Evolutionary conservation across 1,140 invertebrate genomes (phyloP), one percentile per base, ranked within the genome.

Genomic region (Megathymus violae): DNA sequence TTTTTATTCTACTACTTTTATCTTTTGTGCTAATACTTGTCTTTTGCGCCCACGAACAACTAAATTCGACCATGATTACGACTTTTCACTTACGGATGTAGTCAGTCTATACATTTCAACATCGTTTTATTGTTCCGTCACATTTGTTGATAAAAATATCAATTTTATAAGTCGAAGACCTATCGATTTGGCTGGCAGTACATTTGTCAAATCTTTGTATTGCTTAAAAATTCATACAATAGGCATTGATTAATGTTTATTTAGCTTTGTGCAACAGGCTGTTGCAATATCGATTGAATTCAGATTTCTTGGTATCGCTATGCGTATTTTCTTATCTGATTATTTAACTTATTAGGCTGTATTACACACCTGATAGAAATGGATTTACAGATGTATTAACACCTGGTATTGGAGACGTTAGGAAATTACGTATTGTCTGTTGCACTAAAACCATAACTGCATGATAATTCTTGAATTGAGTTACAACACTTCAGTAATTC

Each of bases 91-190:
- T 31, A 31, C 27, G 27, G 9, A 22, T 22, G n/a, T n/a, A n/a
- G n/a, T n/a, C n/a, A n/a, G 19, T 22, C 17, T 46, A 11, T 46
- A n/a, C 43, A 22, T 46, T 46, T 22, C 17, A 19, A 46, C 17
- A 46, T 31, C 15, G 4, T 46, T 46, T 22, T 54, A 76, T 76
- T 72, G 70, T 72, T 46, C 65, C 69, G 69, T 76, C 74, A 69
- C 9, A 43, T 58, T 27, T 10, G 11, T 60, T 47, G 64, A 67
- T 64, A 74, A 62, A 59, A 41, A 63, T 67, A 69, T 69, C 71
- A 69, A 67, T 73, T 69, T 62, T 51, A 59, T 48, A 48, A 54
- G 9, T 31, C 27, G 27, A 31, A 54, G 48, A 62, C 58, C 60
- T 65, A 43, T 58, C 62, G 9, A 62, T 61, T 47, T 47, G 10